Evolutionary conservation across 2,113 vertebrate species (phyloP).

Genomic region (Chamaea fasciata): DNA sequence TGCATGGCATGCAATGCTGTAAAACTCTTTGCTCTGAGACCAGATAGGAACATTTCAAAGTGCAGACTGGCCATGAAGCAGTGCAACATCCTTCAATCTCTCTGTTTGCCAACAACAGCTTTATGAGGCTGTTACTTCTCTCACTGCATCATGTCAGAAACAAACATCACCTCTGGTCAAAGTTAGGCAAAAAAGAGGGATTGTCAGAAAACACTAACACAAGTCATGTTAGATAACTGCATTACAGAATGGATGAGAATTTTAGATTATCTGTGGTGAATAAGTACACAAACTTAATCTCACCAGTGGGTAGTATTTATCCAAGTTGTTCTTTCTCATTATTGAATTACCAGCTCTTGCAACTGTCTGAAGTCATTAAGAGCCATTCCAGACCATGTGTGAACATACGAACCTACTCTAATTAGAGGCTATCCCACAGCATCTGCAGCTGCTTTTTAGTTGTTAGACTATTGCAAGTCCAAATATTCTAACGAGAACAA

Average conservation of each 20-base stretch:
- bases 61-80: not conserved
- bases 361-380: not conserved
- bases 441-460: not conserved
- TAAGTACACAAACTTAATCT: not conserved
- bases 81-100: not conserved
- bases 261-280: not conserved
- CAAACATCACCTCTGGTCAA: not conserved
- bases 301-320: not conserved
- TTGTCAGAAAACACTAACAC: not conserved
- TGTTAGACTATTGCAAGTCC: not conserved
- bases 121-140: not conserved
- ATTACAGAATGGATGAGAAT: not conserved
- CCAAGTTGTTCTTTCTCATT: not conserved
- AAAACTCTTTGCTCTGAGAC: not conserved
- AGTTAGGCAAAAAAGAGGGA: not conserved
- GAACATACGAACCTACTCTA: not conserved
- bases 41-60: not conserved
- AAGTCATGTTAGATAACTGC: not conserved
- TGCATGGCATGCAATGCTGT: not conserved
- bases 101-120: not conserved
- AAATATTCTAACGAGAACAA: not conserved
- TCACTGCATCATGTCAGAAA: not conserved
- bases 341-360: not conserved
- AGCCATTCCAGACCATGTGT: not conserved
- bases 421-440: not conserved